These are phyloP conservation scores for Bolinopsis microptera DNA, from an alignment of 37 sponge, comb jelly and placozoan genomes.

Conservation along the genomic window DNA sequence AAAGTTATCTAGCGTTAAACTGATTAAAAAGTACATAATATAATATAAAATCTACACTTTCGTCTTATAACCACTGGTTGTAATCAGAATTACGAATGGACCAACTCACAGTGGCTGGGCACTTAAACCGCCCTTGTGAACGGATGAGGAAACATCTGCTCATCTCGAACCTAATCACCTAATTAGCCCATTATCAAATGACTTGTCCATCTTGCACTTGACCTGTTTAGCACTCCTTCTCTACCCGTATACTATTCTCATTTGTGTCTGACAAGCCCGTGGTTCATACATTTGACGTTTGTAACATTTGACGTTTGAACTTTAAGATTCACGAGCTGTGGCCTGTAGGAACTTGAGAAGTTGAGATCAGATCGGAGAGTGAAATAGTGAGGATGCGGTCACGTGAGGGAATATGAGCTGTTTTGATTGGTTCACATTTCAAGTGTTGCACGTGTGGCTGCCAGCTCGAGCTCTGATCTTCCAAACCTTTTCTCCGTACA, in stretches of 20 bases:
- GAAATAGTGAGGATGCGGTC: too few species aligned
- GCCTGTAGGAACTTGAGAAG: too few species aligned
- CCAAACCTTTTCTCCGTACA: not conserved
- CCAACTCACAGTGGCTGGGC: too few species aligned
- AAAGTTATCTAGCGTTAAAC: too few species aligned
- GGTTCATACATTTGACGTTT: not conserved
- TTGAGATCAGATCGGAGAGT: too few species aligned
- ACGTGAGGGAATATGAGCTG: not conserved
- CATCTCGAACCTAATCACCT: not conserved
- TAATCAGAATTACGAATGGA: too few species aligned
- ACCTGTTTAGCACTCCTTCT: not conserved
- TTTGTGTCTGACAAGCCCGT: not conserved
- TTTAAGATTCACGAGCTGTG: too few species aligned
- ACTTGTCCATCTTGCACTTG: not conserved
- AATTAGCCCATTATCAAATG: not conserved
- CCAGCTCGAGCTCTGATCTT: not conserved
- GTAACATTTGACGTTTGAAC: not conserved
- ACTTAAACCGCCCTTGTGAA: too few species aligned
- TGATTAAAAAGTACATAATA: too few species aligned
- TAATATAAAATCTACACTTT: too few species aligned
- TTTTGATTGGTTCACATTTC: not conserved
- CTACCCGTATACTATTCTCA: not conserved
- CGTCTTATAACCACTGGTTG: too few species aligned
- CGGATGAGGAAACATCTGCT: not conserved
- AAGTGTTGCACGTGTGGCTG: not conserved